Evolutionary conservation across 2,888 invertebrate species (phyloP), one percentile per base, ranked within the genome.

Genomic region (Meghimatium bilineatum): DNA sequence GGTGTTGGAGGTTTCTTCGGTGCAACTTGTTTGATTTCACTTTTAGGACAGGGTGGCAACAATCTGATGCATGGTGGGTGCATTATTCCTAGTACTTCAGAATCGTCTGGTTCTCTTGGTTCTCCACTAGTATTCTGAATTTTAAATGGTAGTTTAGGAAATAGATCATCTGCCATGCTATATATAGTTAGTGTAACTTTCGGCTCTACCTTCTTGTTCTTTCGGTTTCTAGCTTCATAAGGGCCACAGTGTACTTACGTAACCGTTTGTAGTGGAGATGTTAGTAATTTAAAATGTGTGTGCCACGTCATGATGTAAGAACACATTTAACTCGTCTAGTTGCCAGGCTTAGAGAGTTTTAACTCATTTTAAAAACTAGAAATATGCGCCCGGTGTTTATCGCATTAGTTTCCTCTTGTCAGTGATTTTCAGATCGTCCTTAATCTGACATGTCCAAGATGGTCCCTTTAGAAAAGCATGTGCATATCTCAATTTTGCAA

Each of bases 41-140:
- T 29, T 49, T 10, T 44, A 5, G 20, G 29, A 71, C 81, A 82
- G 63, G 81, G 81, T 6, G 81, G 81, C 6, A 44, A 3, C 34
- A 82, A 29, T 23, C 56, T n/a, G n/a, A 75, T 10, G 44, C 81
- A 82, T 14, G 81, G 81, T 38, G 81, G 75, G 23, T 74, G 74
- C 23, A 75, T 29, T 34, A 63, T 74, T 49, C 56, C 75, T 71
- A 74, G 74, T 32, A 66, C 12, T 23, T 75, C 66, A 23, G 75
- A 75, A 17, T 74, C 74, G 1, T 67, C 29, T 14, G 32, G 38
- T 14, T 6, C 29, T 12, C n/a, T 2, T 71, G 29, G 29, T 5
- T 29, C 63, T 26, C n/a, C n/a, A 12, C n/a, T 29, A 8, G 10
- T 63, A 3, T 23, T 56, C 17, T 56, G 17, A 23, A 26, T 8